Base-by-base conservation (phyloP, 2,797 vertebrate genomes). In the Cetoscarus ocellatus region DNA sequence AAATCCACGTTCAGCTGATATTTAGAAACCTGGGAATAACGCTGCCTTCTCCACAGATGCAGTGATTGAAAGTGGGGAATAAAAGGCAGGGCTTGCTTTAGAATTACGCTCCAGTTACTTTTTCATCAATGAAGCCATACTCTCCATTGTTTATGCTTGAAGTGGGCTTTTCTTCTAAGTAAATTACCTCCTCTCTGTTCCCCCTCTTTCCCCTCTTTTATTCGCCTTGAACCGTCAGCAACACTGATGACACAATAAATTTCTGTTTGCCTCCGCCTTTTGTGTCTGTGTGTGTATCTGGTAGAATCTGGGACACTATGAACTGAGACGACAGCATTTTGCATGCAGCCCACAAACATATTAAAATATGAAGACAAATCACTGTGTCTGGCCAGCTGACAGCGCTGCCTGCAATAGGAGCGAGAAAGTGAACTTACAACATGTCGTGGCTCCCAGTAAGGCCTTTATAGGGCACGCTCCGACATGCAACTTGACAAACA, bases 301-400 rank as follows among this genome's bases (percentile, higher is more conserved):
- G 34, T 61, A 70, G 80, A 86, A 90, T 86, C 89, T 87, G 79
- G 88, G 90, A 79, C 86, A 76, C 77, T 50, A 48, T 61, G 48
- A 69, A 69, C 79, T 40, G 65, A 80, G 82, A 86, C 81, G 81
- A 75, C 85, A 65, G 54, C 84, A 91, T 93, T n/a, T 93, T 93
- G 88, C 86, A 90, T 91, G 88, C 87, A 42, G 80, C 84, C 83
- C 88, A 84, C 88, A 91, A 85, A 92, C 91, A 86, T 91, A 93
- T 92, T 90, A 92, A 91, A 91, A 90, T 93, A 93, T 93, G 90
- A 93, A 92, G 91, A 94, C 91, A 92, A 91, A 94, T 94, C 64
- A 83, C 91, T 84, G 74, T 75, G 83, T 89, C 87, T 87, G 80
- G 83, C 82, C 79, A 17, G 75, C 80, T 92, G 92, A 91, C 89